Percentiles rank a stretch among this genome's conserved stretches.
Evolutionary conservation across 2,888 invertebrate species (phyloP).

Genomic region (Rhingia rostrata): DNA sequence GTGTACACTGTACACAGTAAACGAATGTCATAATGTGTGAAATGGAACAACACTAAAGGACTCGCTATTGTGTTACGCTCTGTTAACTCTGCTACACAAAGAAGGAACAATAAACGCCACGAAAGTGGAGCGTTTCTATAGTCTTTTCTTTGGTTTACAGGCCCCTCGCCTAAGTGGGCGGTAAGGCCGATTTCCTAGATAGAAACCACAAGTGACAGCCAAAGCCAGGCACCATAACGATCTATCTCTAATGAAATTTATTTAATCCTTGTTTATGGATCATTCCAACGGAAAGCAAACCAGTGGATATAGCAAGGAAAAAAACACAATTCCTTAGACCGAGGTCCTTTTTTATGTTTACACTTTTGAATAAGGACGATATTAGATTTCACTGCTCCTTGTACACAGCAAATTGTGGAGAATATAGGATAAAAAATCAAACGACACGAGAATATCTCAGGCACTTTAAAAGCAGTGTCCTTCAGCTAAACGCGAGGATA

Average conservation of each 20-base stretch:
- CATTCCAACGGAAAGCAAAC: background rate
- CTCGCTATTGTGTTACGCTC: background rate
- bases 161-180: background rate
- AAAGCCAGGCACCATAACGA: conserved; percentile 12
- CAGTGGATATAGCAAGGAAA: background rate
- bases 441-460: background rate
- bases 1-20: conserved; percentile 14
- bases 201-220: conserved; percentile 26
- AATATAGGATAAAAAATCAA: conserved; percentile 8
- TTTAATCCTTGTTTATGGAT: conserved; percentile 49
- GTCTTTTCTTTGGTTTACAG: background rate
- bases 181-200: background rate
- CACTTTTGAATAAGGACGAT: conserved; percentile 4
- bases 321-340: background rate
- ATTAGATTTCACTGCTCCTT: conserved; percentile 24
- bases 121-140: background rate
- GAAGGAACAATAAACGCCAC: conserved; percentile 7
- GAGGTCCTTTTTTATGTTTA: background rate
- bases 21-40: conserved; percentile 1
- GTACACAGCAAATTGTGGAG: background rate
- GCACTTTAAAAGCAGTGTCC: background rate
- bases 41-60: conserved; percentile 5
- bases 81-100: background rate
- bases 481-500: background rate
- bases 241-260: conserved; percentile 32